Conservation (phyloP, 2,888 invertebrate species). For the Tetranychus piercei region DNA sequence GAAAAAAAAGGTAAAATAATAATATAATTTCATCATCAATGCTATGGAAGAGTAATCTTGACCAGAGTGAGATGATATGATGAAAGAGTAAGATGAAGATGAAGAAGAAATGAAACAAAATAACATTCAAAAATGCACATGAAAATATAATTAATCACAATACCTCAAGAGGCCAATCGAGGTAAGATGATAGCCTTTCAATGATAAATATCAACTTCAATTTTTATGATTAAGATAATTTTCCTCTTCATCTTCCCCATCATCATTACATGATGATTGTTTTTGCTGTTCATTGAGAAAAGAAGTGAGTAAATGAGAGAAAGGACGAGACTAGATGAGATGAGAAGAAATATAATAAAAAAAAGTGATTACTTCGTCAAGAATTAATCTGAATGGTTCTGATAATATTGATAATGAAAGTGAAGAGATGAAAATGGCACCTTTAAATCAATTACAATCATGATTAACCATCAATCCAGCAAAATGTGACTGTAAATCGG, state of each 20-base stretch:
- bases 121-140: background rate
- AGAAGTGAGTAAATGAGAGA: background rate
- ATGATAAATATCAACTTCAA: background rate
- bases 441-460: background rate
- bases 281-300: background rate
- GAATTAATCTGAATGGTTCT: background rate
- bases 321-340: background rate
- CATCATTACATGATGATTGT: background rate
- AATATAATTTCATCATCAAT: background rate
- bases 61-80: background rate
- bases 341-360: background rate
- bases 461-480: background rate
- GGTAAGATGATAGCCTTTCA: background rate
- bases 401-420: background rate
- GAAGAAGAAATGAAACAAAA: background rate
- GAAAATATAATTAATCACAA: background rate
- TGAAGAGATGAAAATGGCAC: background rate
- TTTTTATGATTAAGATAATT: background rate
- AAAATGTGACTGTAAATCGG: background rate
- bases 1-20: background rate
- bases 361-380: background rate
- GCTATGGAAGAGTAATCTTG: background rate
- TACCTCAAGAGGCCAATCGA: background rate
- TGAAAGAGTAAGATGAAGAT: background rate
- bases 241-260: background rate